Conservation (phyloP, 2,797 vertebrate genomes). For the Myripristis murdjan region DNA sequence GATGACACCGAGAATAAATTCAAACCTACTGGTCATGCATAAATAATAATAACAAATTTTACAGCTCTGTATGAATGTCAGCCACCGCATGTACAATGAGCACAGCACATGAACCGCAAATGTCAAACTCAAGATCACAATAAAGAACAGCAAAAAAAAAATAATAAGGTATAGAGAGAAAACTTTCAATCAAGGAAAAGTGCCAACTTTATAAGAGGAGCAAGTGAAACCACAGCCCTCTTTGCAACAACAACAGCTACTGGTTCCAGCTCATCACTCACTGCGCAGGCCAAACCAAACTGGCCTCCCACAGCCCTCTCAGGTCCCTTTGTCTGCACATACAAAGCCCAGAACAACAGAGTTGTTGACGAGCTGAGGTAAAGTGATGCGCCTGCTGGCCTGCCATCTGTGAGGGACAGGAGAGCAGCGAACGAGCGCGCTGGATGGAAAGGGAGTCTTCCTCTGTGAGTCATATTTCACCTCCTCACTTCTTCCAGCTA, state of each 20-base stretch:
- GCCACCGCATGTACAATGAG: constrained; percentile 6
- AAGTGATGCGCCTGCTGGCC: constrained; percentile 71
- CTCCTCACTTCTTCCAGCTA: constrained; percentile 62
- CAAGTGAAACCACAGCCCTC: constrained; percentile 12
- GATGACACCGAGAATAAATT: constrained; percentile 20
- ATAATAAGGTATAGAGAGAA: constrained; percentile 8
- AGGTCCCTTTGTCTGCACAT: constrained; percentile 65
- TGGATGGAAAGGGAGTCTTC: constrained; percentile 60
- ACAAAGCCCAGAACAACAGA: constrained; percentile 76
- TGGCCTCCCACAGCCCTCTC: constrained; percentile 50
- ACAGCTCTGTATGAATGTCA: constrained; percentile 49
- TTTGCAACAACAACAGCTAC: constrained; percentile 35
- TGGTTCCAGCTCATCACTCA: constrained; percentile 46
- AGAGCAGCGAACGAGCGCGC: constrained; percentile 34
- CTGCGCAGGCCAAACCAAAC: constrained; percentile 8
- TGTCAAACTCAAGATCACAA: constrained; percentile 25
- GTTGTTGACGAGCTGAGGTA: constrained; percentile 76
- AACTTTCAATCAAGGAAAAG: constrained; percentile 28
- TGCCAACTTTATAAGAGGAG: constrained; percentile 35
- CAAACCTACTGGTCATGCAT: constrained; percentile 28
- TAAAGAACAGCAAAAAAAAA: constrained; percentile 17
- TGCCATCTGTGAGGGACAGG: constrained; percentile 58
- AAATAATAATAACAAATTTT: constrained; percentile 30
- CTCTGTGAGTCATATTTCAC: constrained; percentile 71
- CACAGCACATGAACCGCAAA: constrained; percentile 42